Evolutionary conservation across 2,888 invertebrate species (phyloP).

Genomic region (Lasioglossum zephyrum): DNA sequence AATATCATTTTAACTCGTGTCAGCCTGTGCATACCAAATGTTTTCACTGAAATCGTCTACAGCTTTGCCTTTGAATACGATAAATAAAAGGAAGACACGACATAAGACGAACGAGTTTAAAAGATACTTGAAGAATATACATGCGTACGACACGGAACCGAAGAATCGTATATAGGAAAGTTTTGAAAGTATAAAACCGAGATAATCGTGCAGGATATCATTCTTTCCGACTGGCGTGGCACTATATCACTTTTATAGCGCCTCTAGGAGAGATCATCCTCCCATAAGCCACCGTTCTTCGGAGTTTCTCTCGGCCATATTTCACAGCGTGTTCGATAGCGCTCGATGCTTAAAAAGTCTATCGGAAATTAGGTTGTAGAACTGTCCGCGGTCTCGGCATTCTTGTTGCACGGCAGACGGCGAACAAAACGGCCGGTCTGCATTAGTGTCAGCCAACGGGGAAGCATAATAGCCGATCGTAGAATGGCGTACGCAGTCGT

Average conservation of each 20-base stretch:
- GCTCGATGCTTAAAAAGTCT: neutral
- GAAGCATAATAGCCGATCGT: conserved; percentile 3
- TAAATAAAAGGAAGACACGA: neutral
- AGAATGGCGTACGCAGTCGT: neutral
- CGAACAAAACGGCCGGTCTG: neutral
- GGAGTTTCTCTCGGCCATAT: neutral
- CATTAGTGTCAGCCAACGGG: neutral
- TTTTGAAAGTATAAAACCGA: conserved; percentile 1
- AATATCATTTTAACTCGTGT: no score
- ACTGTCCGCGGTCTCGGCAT: neutral
- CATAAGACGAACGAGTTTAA: neutral
- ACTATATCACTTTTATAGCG: conserved; percentile 5
- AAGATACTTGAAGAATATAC: neutral
- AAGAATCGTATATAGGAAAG: neutral
- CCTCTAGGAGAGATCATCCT: neutral
- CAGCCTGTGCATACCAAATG: no score
- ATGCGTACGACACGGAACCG: neutral
- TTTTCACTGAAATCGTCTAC: neutral
- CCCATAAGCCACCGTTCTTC: neutral
- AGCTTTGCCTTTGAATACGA: neutral
- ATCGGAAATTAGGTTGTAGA: neutral
- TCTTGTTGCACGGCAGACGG: neutral
- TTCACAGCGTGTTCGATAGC: neutral
- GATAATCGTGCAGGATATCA: neutral
- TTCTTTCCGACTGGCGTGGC: neutral